These are phyloP conservation scores for Sylvia borin DNA, from an alignment of 2,797 vertebrate genomes.

Conservation along the genomic window DNA sequence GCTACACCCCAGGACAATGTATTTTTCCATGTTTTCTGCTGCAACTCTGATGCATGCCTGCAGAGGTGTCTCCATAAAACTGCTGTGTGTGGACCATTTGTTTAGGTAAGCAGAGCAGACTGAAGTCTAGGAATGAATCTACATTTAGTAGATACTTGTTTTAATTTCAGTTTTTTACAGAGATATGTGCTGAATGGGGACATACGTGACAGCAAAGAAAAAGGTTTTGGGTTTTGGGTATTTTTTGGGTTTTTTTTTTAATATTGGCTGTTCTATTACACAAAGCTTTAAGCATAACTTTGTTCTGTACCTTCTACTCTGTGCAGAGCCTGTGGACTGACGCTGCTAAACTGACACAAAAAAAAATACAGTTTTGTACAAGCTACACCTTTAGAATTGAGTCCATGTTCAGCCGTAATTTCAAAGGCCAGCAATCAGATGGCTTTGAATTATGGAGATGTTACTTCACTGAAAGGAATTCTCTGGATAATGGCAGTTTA, in stretches of 20 bases:
- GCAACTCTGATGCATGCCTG: fast-evolving
- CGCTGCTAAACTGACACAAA: not conserved
- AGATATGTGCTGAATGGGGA: not conserved
- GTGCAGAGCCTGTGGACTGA: not conserved
- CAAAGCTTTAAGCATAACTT: not conserved
- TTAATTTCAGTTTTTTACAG: not conserved
- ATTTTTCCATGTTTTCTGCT: not conserved
- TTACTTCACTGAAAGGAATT: not conserved
- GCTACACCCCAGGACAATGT: not conserved
- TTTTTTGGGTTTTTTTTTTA: not conserved
- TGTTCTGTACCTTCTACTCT: not conserved
- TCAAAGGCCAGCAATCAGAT: not conserved
- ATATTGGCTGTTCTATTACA: not conserved
- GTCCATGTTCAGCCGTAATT: not conserved
- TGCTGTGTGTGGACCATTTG: not conserved
- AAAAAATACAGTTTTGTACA: not conserved
- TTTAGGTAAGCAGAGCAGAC: not conserved
- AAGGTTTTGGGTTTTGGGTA: not conserved
- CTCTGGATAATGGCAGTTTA: not conserved
- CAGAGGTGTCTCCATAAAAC: not conserved
- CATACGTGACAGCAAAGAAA: not conserved
- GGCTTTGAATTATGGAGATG: not conserved
- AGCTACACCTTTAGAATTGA: not conserved
- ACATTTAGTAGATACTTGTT: not conserved
- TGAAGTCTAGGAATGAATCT: not conserved